These are phyloP conservation scores for Theocolax elegans DNA, from an alignment of 1,140 invertebrate species.

Conservation along the genomic window DNA sequence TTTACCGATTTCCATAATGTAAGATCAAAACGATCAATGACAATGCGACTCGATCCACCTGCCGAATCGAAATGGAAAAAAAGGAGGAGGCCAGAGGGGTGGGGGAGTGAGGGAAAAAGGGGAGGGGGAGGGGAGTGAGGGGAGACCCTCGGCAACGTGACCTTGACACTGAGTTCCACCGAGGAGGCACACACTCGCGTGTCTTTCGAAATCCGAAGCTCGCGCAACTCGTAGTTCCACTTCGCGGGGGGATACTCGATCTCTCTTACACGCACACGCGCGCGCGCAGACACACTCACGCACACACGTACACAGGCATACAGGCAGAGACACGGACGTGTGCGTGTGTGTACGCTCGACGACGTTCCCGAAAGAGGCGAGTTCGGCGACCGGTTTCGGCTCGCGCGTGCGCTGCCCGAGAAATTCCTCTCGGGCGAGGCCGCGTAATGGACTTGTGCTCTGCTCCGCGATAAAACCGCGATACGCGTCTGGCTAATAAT, in stretches of 20 bases:
- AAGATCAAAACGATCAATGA: too few species aligned
- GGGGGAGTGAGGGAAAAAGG: too few species aligned
- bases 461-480: slow-evolving; percentile 8
- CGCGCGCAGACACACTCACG: too few species aligned
- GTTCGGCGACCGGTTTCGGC: slow-evolving; percentile 33
- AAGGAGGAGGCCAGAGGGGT: too few species aligned
- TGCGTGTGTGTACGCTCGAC: not conserved
- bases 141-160: too few species aligned
- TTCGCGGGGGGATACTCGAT: not conserved
- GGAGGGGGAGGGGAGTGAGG: too few species aligned
- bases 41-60: too few species aligned
- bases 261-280: not conserved
- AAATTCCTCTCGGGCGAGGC: slow-evolving; percentile 14
- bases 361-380: slow-evolving; percentile 6
- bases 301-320: too few species aligned
- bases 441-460: slow-evolving; percentile 11
- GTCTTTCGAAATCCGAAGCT: slow-evolving; percentile 21
- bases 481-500: too few species aligned
- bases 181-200: not conserved
- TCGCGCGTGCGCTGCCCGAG: slow-evolving; percentile 13
- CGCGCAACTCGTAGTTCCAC: slow-evolving; percentile 9
- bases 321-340: too few species aligned
- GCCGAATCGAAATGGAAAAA: too few species aligned
- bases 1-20: too few species aligned
- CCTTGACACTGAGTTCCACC: slow-evolving; percentile 31